A percentile compares a stretch with the other conserved stretches of the same genome.
phyloP scores from a whole-genome alignment of 2,888 invertebrate species.

The Cerceris ruficornis region DNA sequence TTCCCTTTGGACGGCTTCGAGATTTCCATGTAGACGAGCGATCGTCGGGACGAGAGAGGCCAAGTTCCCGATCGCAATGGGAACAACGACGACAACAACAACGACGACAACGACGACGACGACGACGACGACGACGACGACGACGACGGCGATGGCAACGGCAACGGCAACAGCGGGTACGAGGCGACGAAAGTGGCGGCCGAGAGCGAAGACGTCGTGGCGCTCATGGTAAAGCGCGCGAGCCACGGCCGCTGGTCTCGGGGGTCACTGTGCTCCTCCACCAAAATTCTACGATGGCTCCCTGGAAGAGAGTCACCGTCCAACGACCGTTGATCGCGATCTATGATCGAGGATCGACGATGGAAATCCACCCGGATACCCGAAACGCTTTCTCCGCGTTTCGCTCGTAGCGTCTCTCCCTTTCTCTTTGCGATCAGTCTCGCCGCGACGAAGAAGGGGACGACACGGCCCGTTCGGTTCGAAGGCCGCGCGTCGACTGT shows the following conservation, averaged over 20 bases:
- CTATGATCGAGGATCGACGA: too few relatives aligned
- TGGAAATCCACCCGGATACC: neutral
- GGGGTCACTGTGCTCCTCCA: constrained; percentile 11
- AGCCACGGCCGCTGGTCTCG: constrained; percentile 18
- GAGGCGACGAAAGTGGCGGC: too few relatives aligned
- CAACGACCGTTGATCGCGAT: neutral
- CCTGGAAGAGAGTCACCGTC: neutral
- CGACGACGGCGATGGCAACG: too few relatives aligned
- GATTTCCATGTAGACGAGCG: too few relatives aligned
- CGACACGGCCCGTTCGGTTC: constrained; percentile 65
- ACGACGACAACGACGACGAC: neutral
- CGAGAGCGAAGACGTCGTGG: constrained; percentile 36
- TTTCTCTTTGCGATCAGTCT: constrained; percentile 25
- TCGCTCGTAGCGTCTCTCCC: constrained; percentile 9
- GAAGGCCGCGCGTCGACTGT: constrained; percentile 81
- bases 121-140: constrained; percentile 3
- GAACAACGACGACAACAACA: constrained; percentile 5
- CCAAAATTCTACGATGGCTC: neutral
- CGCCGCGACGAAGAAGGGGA: constrained; percentile 29
- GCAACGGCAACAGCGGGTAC: too few relatives aligned
- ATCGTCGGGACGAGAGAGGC: neutral
- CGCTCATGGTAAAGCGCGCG: constrained; percentile 45
- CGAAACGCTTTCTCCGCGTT: constrained; percentile 31
- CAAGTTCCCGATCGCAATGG: constrained; percentile 14
- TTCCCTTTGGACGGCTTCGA: neutral